A percentile compares a stretch with the other conserved stretches of the same genome.
These are phyloP conservation scores for Caenorhabditis auriculariae DNA, from an alignment of 2,888 invertebrate genomes.

Conservation along the genomic window DNA sequence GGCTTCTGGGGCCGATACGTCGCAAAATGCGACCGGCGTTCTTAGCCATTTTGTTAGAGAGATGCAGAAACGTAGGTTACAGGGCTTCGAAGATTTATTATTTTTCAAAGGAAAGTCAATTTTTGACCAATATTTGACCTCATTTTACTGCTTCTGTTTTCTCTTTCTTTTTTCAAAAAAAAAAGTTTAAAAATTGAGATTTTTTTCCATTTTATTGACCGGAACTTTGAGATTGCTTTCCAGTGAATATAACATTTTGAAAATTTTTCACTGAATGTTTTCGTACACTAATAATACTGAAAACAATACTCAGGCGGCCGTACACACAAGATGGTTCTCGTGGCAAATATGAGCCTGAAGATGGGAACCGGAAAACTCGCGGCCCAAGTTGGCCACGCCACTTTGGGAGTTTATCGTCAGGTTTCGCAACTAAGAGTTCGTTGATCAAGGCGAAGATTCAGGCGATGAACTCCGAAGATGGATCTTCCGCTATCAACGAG, in stretches of 20 bases:
- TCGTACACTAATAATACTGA: no score
- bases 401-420: constrained; percentile 69
- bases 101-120: no score
- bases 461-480: constrained; percentile 33
- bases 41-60: neutral
- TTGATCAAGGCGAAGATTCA: constrained; percentile 1
- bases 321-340: constrained; percentile 72
- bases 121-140: no score
- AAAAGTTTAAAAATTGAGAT: no score
- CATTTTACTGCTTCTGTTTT: no score
- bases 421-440: constrained; percentile 62
- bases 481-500: constrained; percentile 24
- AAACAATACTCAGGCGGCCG: constrained; percentile 32
- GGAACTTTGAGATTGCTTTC: no score
- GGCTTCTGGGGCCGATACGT: neutral
- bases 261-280: no score
- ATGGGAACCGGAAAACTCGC: constrained; percentile 73
- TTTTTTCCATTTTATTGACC: no score
- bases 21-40: neutral
- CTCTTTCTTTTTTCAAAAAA: constrained; percentile 1
- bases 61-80: constrained; percentile 3
- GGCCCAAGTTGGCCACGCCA: constrained; percentile 71
- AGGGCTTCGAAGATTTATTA: no score
- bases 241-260: no score
- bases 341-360: constrained; percentile 71